Conservation (phyloP, 2,113 vertebrate genomes). For the Illadopsis cleaveri region DNA sequence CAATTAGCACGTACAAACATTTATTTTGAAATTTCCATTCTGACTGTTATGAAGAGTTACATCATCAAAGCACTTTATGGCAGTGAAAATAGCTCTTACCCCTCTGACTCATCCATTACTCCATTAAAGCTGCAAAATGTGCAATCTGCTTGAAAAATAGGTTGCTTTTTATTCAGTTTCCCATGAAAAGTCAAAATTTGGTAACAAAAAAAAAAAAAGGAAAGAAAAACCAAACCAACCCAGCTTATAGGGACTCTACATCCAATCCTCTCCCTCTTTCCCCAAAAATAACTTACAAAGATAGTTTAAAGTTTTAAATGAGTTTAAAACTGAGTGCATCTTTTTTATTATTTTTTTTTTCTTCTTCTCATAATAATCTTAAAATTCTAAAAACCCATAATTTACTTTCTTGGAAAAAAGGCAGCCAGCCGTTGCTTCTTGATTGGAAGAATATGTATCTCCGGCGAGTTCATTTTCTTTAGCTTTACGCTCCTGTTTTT, state of each 20-base stretch:
- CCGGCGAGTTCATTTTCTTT: conserved; percentile 98
- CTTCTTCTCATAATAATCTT: conserved; percentile 72
- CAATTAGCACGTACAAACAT: conserved; percentile 82
- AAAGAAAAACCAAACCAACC: not conserved
- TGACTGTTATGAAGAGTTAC: conserved; percentile 79
- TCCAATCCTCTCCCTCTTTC: conserved; percentile 52
- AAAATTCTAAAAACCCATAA: conserved; percentile 77
- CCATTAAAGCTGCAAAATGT: conserved; percentile 88
- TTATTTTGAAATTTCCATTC: conserved; percentile 84
- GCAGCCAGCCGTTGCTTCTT: conserved; percentile 98
- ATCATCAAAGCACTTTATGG: conserved; percentile 85
- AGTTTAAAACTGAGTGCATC: conserved; percentile 81
- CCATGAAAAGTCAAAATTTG: conserved; percentile 78
- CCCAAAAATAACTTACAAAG: conserved; percentile 83
- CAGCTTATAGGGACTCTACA: conserved; percentile 71
- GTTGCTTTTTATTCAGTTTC: conserved; percentile 80
- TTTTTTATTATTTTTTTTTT: conserved; percentile 43
- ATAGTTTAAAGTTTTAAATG: conserved; percentile 80
- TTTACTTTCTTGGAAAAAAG: conserved; percentile 95
- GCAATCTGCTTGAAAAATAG: conserved; percentile 86
- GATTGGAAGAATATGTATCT: conserved; percentile 97
- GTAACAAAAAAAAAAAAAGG: conserved; percentile 46
- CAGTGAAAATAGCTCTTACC: conserved; percentile 84
- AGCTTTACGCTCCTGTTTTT: conserved; percentile 95
- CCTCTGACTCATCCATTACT: conserved; percentile 78